phyloP scores from a whole-genome alignment of 1,140 invertebrate genomes.

The Diploscapter pachys region DNA sequence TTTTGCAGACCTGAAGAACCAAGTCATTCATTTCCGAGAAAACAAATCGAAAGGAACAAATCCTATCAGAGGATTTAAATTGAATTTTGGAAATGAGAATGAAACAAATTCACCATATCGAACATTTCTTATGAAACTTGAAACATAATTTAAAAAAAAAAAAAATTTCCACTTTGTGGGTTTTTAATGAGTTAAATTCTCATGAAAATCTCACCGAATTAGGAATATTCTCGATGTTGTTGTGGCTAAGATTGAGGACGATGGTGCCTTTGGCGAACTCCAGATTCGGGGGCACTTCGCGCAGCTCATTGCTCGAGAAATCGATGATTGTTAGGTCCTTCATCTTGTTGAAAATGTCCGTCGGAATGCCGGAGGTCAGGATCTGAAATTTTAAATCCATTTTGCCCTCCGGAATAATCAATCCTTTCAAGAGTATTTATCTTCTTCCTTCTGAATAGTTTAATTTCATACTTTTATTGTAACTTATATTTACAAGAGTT shows the following conservation, averaged over 20 bases:
- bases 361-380: slow-evolving; percentile 83
- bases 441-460: slow-evolving; percentile 3
- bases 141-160: too few relatives aligned
- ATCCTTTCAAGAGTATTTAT: neutral
- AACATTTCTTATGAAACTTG: too few relatives aligned
- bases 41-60: slow-evolving; percentile 60
- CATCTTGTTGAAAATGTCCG: slow-evolving; percentile 78
- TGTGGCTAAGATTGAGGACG: slow-evolving; percentile 92
- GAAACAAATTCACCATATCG: too few relatives aligned
- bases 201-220: slow-evolving; percentile 39
- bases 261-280: slow-evolving; percentile 87
- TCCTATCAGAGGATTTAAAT: too few relatives aligned
- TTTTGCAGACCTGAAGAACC: slow-evolving; percentile 77
- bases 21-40: slow-evolving; percentile 83
- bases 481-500: slow-evolving; percentile 15
- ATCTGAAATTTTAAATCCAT: slow-evolving; percentile 60
- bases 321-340: slow-evolving; percentile 94
- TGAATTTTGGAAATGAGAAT: too few relatives aligned
- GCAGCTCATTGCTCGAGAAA: slow-evolving; percentile 89
- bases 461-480: slow-evolving; percentile 13
- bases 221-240: slow-evolving; percentile 63
- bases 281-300: slow-evolving; percentile 87
- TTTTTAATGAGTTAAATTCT: slow-evolving; percentile 75
- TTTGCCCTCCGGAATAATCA: neutral
- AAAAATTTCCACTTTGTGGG: too few relatives aligned